Conservation (phyloP, 2,797 vertebrate species). For the Myotis vivesi region DNA sequence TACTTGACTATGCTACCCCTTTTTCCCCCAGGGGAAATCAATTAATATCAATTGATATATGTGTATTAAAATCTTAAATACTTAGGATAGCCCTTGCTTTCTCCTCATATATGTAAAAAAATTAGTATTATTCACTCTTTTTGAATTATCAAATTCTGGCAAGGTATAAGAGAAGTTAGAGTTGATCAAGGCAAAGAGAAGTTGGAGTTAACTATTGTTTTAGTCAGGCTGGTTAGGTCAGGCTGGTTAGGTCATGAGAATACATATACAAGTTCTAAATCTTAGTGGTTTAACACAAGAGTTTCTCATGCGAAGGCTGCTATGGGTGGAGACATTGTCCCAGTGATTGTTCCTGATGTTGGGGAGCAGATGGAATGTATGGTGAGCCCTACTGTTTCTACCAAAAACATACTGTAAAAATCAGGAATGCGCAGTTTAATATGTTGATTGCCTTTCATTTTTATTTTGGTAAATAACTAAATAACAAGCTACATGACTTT, state of each 20-base stretch:
- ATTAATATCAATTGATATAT: not conserved
- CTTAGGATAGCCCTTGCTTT: not conserved
- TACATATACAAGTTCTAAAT: not conserved
- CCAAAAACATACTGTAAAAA: not conserved
- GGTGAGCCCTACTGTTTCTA: not conserved
- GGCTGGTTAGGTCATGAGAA: not conserved
- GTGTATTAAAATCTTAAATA: not conserved
- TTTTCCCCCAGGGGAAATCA: not conserved
- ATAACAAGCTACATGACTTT: not conserved
- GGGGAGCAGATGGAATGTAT: not conserved
- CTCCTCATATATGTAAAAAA: not conserved
- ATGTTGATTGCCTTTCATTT: not conserved
- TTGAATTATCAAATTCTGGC: not conserved
- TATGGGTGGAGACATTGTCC: not conserved
- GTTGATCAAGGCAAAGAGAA: not conserved
- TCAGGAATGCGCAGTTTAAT: not conserved
- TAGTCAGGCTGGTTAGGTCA: not conserved
- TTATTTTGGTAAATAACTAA: constrained; percentile 9
- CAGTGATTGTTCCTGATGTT: not conserved
- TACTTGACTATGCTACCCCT: not conserved
- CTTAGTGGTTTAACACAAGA: not conserved
- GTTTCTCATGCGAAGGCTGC: not conserved
- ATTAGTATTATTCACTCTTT: not conserved
- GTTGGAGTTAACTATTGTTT: not conserved
- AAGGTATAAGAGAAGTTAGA: not conserved